These are phyloP conservation scores for Coendou prehensilis DNA, from an alignment of 2,797 vertebrate genomes.

Conservation along the genomic window DNA sequence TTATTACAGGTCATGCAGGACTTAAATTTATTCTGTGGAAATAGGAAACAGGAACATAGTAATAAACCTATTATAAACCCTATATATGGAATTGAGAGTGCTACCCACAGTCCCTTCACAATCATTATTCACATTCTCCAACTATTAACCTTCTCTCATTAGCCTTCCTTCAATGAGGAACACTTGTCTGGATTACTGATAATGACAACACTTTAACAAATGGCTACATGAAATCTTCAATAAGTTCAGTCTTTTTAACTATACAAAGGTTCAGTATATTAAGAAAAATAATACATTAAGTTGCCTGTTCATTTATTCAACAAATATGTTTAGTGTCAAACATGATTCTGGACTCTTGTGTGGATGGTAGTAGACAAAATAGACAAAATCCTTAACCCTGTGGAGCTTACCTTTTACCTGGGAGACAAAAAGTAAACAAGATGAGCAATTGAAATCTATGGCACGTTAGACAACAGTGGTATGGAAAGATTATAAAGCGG, in stretches of 20 bases:
- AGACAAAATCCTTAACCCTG: neutral
- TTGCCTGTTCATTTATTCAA: neutral
- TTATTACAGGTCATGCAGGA: neutral
- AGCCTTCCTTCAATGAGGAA: neutral
- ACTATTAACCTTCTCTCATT: slow-evolving; percentile 22
- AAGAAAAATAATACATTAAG: slow-evolving; percentile 4
- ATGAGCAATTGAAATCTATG: neutral
- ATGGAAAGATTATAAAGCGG: neutral
- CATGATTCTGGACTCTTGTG: neutral
- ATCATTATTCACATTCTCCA: neutral
- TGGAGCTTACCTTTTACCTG: neutral
- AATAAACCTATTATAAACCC: neutral
- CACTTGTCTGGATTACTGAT: neutral
- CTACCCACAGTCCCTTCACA: neutral
- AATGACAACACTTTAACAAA: slow-evolving; percentile 18
- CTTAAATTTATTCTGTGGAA: neutral
- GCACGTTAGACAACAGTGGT: too few species aligned
- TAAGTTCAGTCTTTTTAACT: slow-evolving; percentile 40
- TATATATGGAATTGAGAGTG: neutral
- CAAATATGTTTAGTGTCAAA: neutral
- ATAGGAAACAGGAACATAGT: neutral
- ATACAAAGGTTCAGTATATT: neutral
- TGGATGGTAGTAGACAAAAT: neutral
- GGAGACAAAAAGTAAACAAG: neutral
- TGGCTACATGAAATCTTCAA: neutral